Evolutionary conservation across 2,888 invertebrate species (phyloP), one percentile per base, ranked within the genome.

Genomic region (Buathra laborator): DNA sequence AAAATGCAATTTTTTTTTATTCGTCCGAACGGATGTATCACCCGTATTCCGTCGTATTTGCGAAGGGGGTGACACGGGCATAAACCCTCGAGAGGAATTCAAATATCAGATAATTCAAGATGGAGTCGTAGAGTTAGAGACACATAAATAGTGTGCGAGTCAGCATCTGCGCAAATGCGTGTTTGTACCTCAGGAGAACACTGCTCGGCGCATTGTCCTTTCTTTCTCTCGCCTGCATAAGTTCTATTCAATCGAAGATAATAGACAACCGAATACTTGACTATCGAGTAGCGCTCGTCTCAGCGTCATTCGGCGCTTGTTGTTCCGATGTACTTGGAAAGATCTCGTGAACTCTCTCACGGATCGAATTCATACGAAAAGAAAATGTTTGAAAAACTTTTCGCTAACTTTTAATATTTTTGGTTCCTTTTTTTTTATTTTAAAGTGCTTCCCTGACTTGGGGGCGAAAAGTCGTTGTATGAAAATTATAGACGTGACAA

Each of bases 71-170:
- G 84, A 74, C 62, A 67, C 32, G 32, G 59, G 51, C 24, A 68
- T 59, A 14, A 37, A 82, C 68, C 68, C 67, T 72, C 83, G 72
- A 70, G 86, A 77, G 85, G 88, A 88, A 89, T 90, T 90, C 87
- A 83, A 82, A 86, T 85, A 89, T 87, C 88, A 89, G 91, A 92
- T 92, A 89, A 92, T 92, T 93, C 93, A 93, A 93, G 90, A 93
- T 93, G 92, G 92, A 93, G 93, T 93, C 92, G 93, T 86, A 75
- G 91, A 93, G 93, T 93, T 92, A 93, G 91, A 81, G 86, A 80
- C 66, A 80, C 66, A 81, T 82, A 74, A 75, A 48, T 70, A 53
- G 67, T 80, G 37, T 43, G 53, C 64, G 56, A 66, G 43, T 19
- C 53, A 74, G 75, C 53, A 79, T 70, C 72, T 79, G 78, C 66